These are phyloP conservation scores for Mixornis gularis DNA, from an alignment of 2,113 vertebrate genomes.

Conservation along the genomic window DNA sequence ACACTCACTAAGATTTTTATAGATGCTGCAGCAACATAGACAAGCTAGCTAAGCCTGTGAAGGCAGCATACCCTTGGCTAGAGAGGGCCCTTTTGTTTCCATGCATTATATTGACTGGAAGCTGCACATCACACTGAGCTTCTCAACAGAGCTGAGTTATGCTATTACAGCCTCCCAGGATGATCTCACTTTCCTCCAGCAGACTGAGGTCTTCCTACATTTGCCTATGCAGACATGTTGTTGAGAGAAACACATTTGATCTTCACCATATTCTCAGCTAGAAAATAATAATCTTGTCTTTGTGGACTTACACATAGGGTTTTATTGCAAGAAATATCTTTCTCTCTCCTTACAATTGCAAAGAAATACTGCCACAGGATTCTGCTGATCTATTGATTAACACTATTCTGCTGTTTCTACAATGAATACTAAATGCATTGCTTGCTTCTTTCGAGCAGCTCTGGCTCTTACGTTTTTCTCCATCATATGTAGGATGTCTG, in stretches of 20 bases:
- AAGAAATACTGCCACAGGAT: not conserved
- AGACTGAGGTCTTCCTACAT: not conserved
- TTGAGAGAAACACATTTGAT: not conserved
- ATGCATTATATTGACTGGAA: not conserved
- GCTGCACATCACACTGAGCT: not conserved
- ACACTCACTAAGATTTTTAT: not conserved
- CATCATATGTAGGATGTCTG: not conserved
- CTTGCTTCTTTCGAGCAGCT: not conserved
- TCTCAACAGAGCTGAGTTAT: not conserved
- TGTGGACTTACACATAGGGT: not conserved
- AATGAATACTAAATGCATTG: not conserved
- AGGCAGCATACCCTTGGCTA: not conserved
- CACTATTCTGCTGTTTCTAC: not conserved
- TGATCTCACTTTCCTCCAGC: not conserved
- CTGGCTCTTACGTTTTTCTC: not conserved
- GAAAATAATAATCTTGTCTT: not conserved
- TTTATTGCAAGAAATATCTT: not conserved
- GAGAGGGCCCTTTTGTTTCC: not conserved
- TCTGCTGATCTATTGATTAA: not conserved
- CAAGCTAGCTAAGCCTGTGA: not conserved
- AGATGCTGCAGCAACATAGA: not conserved
- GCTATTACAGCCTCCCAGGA: not conserved
- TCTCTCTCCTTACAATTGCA: not conserved
- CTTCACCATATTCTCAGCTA: not conserved
- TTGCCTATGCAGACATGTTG: not conserved